Conservation (phyloP, 2,113 vertebrate genomes). For the Etia nguti region DNA sequence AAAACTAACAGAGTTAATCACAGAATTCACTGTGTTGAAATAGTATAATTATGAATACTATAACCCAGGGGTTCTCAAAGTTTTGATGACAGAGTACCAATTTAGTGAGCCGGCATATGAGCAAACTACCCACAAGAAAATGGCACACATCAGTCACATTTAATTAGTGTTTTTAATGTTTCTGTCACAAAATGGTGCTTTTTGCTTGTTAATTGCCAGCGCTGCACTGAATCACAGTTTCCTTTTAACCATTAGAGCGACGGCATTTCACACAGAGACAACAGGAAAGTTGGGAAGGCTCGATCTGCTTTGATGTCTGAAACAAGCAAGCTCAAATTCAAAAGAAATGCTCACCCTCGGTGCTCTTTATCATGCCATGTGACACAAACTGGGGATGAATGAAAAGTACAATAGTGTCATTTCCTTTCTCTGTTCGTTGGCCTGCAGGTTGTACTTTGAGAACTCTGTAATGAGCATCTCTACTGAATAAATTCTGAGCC, state of each 20-base stretch:
- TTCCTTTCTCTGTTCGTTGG: background rate
- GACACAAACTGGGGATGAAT: background rate
- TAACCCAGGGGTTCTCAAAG: background rate
- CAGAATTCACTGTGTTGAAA: background rate
- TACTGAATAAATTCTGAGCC: background rate
- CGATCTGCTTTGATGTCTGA: background rate
- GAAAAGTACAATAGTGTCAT: background rate
- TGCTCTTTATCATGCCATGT: background rate
- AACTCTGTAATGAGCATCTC: background rate
- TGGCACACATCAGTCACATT: background rate
- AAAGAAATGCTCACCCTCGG: background rate
- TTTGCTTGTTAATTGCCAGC: background rate
- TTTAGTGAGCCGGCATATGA: background rate
- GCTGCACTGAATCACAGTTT: background rate
- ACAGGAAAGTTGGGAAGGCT: background rate
- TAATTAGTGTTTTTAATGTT: background rate
- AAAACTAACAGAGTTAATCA: background rate
- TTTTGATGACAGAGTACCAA: background rate
- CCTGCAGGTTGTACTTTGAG: background rate
- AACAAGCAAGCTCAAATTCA: background rate
- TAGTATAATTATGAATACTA: background rate
- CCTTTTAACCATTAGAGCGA: background rate
- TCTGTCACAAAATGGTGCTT: background rate
- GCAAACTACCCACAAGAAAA: background rate
- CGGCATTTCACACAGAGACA: background rate